A percentile compares a stretch with the other conserved stretches of the same genome.
Evolutionary conservation across 1,140 invertebrate genomes (phyloP).

Genomic region (Drosophila pachea): DNA sequence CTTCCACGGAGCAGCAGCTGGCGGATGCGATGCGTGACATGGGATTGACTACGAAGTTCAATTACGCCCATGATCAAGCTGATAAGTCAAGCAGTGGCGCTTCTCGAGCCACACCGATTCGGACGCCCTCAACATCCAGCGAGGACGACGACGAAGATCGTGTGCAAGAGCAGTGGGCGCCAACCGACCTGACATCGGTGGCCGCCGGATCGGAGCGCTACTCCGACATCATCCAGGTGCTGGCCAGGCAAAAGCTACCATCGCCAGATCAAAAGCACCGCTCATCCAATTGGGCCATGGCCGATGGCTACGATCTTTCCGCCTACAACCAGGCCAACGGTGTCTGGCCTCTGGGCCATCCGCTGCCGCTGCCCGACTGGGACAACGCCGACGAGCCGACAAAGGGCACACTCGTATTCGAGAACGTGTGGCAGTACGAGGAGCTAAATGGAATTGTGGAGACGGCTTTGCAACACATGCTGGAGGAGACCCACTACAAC

Average conservation of each 20-base stretch:
- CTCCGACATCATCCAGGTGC: conserved; percentile 65
- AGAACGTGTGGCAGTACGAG: conserved; percentile 86
- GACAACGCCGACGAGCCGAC: conserved; percentile 66
- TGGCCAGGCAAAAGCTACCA: conserved; percentile 56
- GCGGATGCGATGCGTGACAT: conserved; percentile 61
- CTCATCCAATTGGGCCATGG: conserved; percentile 51
- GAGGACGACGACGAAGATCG: conserved; percentile 63
- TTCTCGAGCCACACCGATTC: conserved; percentile 36
- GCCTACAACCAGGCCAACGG: conserved; percentile 80
- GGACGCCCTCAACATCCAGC: conserved; percentile 66
- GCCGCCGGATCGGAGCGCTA: conserved; percentile 68
- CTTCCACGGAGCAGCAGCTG: conserved; percentile 51
- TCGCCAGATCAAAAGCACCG: conserved; percentile 24
- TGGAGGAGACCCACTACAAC: conserved; percentile 90
- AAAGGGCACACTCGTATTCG: conserved; percentile 79
- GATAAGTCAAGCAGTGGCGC: conserved; percentile 37
- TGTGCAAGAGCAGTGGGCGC: conserved; percentile 46
- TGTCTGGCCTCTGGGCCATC: conserved; percentile 82
- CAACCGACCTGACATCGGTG: conserved; percentile 72
- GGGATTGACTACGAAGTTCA: conserved; percentile 73
- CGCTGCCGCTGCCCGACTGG: conserved; percentile 86
- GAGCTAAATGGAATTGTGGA: conserved; percentile 88
- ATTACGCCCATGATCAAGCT: conserved; percentile 53
- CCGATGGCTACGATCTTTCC: conserved; percentile 77
- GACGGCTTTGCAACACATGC: conserved; percentile 86